Evolutionary conservation across 1,140 invertebrate species (phyloP).

Genomic region (Delia radicum): DNA sequence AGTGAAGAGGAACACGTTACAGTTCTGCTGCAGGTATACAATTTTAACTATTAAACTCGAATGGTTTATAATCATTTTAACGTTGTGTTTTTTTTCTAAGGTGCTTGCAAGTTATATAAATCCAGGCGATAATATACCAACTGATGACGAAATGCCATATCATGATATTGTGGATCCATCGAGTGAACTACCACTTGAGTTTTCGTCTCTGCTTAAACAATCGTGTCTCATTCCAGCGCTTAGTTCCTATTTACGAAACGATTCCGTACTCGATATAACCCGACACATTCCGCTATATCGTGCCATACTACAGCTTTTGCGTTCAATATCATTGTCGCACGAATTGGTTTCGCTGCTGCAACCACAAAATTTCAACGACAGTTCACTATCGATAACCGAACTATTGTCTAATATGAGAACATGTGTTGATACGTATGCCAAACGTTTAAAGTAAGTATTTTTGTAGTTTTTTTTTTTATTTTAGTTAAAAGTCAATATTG

Average conservation of each 20-base stretch:
- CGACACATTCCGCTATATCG: conserved; percentile 89
- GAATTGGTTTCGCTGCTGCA: conserved; percentile 69
- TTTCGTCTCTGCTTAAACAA: conserved; percentile 74
- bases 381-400: conserved; percentile 63
- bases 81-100: conserved; percentile 48
- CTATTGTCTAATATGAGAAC: conserved; percentile 83
- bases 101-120: conserved; percentile 86
- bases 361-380: conserved; percentile 45
- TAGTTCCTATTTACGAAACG: conserved; percentile 89
- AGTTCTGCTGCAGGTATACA: conserved; percentile 68
- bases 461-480: background rate
- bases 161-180: conserved; percentile 51
- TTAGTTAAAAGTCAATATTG: background rate
- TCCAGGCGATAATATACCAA: conserved; percentile 65
- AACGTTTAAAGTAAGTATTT: conserved; percentile 69
- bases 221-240: conserved; percentile 86
- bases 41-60: no score
- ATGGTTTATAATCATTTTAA: no score
- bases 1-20: conserved; percentile 93
- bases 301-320: conserved; percentile 76
- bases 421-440: conserved; percentile 89
- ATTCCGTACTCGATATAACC: conserved; percentile 94
- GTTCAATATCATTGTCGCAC: conserved; percentile 73
- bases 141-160: conserved; percentile 50
- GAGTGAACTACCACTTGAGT: conserved; percentile 65